phyloP scores from a whole-genome alignment of 2,113 vertebrate genomes.

The Electrona antarctica region DNA sequence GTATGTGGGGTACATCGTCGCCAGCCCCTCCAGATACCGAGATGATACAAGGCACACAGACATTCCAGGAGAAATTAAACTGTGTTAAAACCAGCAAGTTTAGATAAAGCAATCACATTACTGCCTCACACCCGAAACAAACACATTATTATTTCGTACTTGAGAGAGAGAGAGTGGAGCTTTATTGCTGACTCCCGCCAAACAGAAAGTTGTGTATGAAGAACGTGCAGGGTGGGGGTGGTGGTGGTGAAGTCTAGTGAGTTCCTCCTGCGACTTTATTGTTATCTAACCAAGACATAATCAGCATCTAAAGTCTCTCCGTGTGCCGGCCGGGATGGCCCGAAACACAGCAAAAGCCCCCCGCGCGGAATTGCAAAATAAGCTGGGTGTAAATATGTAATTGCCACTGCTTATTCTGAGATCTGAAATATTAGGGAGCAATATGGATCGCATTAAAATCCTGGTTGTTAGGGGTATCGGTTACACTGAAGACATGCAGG shows the following conservation, averaged over 20 bases:
- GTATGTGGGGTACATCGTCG: slow-evolving; percentile 36
- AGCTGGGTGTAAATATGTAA: slow-evolving; percentile 81
- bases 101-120: slow-evolving; percentile 76
- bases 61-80: slow-evolving; percentile 68
- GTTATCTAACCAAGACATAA: slow-evolving; percentile 73
- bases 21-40: slow-evolving; percentile 59
- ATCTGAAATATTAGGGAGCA: slow-evolving; percentile 80
- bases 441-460: slow-evolving; percentile 81
- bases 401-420: slow-evolving; percentile 80
- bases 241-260: slow-evolving; percentile 26
- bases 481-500: slow-evolving; percentile 88
- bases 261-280: slow-evolving; percentile 66
- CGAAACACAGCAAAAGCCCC: slow-evolving; percentile 58
- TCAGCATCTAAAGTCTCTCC: slow-evolving; percentile 67
- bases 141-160: slow-evolving; percentile 71
- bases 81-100: slow-evolving; percentile 69
- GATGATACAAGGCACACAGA: slow-evolving; percentile 43
- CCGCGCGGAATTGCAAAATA: slow-evolving; percentile 78
- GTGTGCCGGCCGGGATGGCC: slow-evolving; percentile 52
- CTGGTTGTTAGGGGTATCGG: slow-evolving; percentile 78
- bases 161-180: slow-evolving; percentile 52
- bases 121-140: slow-evolving; percentile 67
- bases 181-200: slow-evolving; percentile 74
- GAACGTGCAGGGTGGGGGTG: slow-evolving; percentile 33
- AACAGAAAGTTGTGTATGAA: slow-evolving; percentile 67